Evolutionary conservation across 2,888 invertebrate genomes (phyloP), one percentile per base, ranked within the genome.

Genomic region (Lamellibrachia satsuma): DNA sequence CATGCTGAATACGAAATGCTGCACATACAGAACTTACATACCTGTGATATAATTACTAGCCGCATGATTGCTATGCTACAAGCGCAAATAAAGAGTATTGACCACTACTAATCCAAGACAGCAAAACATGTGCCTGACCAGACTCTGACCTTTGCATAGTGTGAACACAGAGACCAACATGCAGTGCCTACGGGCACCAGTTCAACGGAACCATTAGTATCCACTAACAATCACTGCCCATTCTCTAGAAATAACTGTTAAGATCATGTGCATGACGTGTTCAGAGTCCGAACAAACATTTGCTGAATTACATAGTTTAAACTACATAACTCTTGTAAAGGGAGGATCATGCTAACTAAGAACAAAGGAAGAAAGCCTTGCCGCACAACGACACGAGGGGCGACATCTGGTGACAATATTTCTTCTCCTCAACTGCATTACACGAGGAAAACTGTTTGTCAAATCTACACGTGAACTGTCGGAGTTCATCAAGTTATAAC

Each of bases 61-160:
- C 6, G 22, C n/a, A 75, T n/a, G 3, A 75, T 6, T 22, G 75
- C 75, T 75, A 75, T 75, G 22, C 22, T 75, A 75, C 75, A 75
- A 39, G 75, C 6, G 75, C 75, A 75, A 75, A 75, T 22, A 15
- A 75, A 75, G 15, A 22, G 4, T 22, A 75, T 22, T 3, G 75
- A n/a, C 22, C 75, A 75, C 15, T 75, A 22, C 22, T 75, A 75
- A 75, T 75, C 22, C 75, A 22, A 22, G 75, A n/a, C 75, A 75
- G 22, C n/a, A 75, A 75, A 75, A 75, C 75, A 22, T 22, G 75
- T 75, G 75, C 22, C 75, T 75, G 75, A 11, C 75, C 75, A 75
- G 75, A 75, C 75, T 75, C n/a, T 75, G 75, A 75, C 75, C 75
- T n/a, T 75, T 75, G 75, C 75, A 75, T 75, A 75, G 75, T 22